phyloP scores from a whole-genome alignment of 2,888 invertebrate species.

The Lissonota sp. region DNA sequence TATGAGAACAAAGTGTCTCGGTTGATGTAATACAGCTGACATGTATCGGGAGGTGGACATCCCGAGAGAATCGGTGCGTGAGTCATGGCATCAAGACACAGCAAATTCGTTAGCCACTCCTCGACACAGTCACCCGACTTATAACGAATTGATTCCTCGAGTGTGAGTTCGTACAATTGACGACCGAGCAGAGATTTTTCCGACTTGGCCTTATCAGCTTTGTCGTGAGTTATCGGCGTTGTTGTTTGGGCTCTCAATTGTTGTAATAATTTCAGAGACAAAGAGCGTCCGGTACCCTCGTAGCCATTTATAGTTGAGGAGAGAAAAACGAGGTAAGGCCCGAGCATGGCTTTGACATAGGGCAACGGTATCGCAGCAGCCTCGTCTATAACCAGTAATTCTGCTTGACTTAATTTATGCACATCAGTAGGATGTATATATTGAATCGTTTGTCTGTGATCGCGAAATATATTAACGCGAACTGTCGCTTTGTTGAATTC shows the following conservation, averaged over 20 bases:
- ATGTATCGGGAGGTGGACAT: conserved; percentile 94
- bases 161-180: conserved; percentile 86
- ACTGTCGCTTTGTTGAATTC: conserved; percentile 98
- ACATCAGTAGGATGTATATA: conserved; percentile 98
- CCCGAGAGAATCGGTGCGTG: conserved; percentile 89
- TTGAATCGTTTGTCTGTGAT: conserved; percentile 97
- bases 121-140: conserved; percentile 94
- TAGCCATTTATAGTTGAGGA: conserved; percentile 99
- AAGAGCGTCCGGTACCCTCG: conserved; percentile 98
- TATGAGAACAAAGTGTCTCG: conserved; percentile 98
- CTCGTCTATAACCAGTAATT: conserved; percentile 98
- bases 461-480: conserved; percentile 94
- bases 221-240: conserved; percentile 85
- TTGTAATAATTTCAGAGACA: conserved; percentile 97
- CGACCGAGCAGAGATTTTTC: conserved; percentile 84
- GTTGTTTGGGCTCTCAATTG: conserved; percentile 90
- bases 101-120: conserved; percentile 94
- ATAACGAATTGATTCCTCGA: conserved; percentile 97
- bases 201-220: conserved; percentile 81
- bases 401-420: conserved; percentile 95
- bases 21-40: conserved; percentile 95
- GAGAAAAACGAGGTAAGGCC: conserved; percentile 96
- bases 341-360: conserved; percentile 94
- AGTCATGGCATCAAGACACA: conserved; percentile 95
- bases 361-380: conserved; percentile 99